Evolutionary conservation across 2,113 vertebrate species (phyloP).

Genomic region (Tapirus terrestris): DNA sequence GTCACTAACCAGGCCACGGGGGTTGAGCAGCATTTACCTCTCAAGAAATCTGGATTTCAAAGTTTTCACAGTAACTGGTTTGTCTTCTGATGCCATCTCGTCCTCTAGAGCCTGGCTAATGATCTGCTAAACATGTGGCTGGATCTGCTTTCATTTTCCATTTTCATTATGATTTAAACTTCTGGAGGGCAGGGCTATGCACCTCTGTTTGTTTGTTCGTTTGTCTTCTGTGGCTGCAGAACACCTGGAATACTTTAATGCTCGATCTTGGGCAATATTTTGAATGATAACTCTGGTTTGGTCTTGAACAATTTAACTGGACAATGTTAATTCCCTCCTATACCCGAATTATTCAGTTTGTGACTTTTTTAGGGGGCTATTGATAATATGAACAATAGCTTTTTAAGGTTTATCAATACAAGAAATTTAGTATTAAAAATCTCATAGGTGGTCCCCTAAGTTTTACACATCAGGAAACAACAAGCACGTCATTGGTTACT

Average conservation of each 20-base stretch:
- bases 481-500: background rate
- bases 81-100: background rate
- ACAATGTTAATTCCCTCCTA: background rate
- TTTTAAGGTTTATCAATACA: background rate
- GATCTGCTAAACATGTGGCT: slow-evolving; percentile 33
- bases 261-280: background rate
- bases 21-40: background rate
- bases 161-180: slow-evolving; percentile 18
- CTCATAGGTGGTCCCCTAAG: background rate
- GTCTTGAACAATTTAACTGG: background rate
- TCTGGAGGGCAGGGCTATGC: background rate
- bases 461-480: background rate
- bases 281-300: background rate
- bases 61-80: background rate
- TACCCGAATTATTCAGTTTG: background rate
- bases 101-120: slow-evolving; percentile 51
- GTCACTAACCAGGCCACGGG: background rate
- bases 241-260: background rate
- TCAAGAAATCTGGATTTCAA: slow-evolving; percentile 44
- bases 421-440: background rate
- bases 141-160: background rate
- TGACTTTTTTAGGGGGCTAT: background rate
- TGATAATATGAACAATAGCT: slow-evolving; percentile 6
- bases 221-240: background rate
- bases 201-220: background rate